These are phyloP conservation scores for Siniperca chuatsi DNA, from an alignment of 2,113 vertebrate genomes.

Conservation along the genomic window DNA sequence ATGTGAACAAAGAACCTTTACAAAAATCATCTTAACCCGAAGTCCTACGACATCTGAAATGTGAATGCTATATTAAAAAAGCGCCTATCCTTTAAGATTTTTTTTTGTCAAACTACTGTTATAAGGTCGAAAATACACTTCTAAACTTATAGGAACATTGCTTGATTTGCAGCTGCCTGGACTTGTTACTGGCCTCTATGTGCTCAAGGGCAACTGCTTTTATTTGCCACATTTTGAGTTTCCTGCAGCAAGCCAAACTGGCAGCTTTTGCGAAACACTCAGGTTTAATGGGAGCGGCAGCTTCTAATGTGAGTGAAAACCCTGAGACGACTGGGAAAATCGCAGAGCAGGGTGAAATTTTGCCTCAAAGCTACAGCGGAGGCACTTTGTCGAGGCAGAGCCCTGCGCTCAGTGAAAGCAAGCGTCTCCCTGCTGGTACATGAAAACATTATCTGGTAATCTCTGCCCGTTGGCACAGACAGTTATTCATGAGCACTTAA, in stretches of 20 bases:
- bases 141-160: not conserved
- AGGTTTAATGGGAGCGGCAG: not conserved
- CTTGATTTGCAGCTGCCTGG: not conserved
- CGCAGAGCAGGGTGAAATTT: constrained; percentile 16
- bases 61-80: not conserved
- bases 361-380: constrained; percentile 37
- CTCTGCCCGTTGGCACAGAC: constrained; percentile 57
- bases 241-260: not conserved
- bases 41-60: not conserved
- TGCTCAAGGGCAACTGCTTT: not conserved
- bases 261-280: constrained; percentile 1
- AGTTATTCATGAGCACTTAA: constrained; percentile 62
- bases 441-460: constrained; percentile 69
- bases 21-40: not conserved
- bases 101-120: not conserved
- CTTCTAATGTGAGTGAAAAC: constrained; percentile 14
- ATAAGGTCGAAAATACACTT: not conserved
- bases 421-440: constrained; percentile 41
- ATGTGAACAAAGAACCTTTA: not conserved
- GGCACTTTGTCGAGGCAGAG: constrained; percentile 46
- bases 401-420: constrained; percentile 4
- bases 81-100: too few relatives aligned
- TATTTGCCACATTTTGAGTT: not conserved
- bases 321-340: not conserved
- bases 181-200: not conserved